These are phyloP conservation scores for Acropora yongei DNA, from an alignment of 64 coral and sea anemone genomes.

Conservation along the genomic window DNA sequence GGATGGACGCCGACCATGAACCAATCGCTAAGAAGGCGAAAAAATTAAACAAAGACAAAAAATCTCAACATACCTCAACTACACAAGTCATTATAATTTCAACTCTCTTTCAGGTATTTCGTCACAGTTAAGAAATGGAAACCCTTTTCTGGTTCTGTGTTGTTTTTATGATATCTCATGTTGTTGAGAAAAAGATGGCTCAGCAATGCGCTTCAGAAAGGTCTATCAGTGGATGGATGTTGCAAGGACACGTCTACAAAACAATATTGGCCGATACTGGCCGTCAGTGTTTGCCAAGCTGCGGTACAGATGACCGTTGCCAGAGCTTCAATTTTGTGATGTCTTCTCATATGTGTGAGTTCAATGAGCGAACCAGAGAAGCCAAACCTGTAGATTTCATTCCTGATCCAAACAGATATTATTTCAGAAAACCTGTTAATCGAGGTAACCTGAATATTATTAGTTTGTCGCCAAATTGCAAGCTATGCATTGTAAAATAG, in stretches of 20 bases:
- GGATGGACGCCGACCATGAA: no score
- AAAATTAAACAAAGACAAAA: no score
- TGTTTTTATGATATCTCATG: no score
- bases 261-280: background rate
- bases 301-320: background rate
- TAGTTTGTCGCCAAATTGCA: background rate
- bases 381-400: background rate
- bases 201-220: background rate
- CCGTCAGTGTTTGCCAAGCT: background rate
- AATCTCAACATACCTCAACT: background rate
- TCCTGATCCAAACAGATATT: background rate
- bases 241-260: background rate
- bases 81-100: no score
- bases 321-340: constrained; percentile 16
- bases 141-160: no score
- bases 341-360: background rate
- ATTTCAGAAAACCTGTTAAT: background rate
- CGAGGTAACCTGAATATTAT: background rate
- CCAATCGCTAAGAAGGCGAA: no score
- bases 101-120: no score
- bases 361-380: background rate
- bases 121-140: background rate
- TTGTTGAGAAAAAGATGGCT: background rate
- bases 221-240: constrained; percentile 1
- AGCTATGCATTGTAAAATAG: no score